Evolutionary conservation across 1,140 invertebrate species (phyloP).

Genomic region (Fopius arisanus): DNA sequence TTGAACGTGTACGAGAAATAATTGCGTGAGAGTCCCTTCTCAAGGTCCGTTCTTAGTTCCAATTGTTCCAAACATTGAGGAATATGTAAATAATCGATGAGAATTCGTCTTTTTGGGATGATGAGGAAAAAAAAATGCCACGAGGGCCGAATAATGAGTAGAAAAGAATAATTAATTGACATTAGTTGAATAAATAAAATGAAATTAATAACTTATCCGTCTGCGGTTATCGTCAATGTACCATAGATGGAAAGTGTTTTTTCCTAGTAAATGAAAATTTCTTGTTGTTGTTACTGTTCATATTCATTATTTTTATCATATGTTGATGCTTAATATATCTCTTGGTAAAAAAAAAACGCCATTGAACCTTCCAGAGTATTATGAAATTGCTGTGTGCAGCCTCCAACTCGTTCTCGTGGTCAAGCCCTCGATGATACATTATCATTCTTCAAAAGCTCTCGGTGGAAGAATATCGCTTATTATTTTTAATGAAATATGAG

Average conservation of each 20-base stretch:
- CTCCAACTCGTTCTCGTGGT: not conserved
- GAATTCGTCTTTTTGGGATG: slow-evolving; percentile 14
- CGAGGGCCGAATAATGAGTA: not conserved
- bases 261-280: not conserved
- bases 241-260: no score
- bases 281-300: not conserved
- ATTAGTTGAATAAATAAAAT: not conserved
- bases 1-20: not conserved
- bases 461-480: no score
- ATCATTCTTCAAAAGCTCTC: not conserved
- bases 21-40: not conserved
- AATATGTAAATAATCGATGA: slow-evolving; percentile 11
- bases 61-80: slow-evolving; percentile 15
- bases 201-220: not conserved
- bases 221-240: not conserved
- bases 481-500: not conserved
- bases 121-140: not conserved
- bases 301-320: not conserved
- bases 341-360: no score
- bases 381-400: not conserved
- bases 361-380: not conserved
- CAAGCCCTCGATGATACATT: not conserved
- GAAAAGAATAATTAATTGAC: not conserved
- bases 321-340: not conserved
- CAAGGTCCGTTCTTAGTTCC: slow-evolving; percentile 26